Evolutionary conservation across 2,113 vertebrate species (phyloP).

Genomic region (Protobothrops mucrosquamatus): DNA sequence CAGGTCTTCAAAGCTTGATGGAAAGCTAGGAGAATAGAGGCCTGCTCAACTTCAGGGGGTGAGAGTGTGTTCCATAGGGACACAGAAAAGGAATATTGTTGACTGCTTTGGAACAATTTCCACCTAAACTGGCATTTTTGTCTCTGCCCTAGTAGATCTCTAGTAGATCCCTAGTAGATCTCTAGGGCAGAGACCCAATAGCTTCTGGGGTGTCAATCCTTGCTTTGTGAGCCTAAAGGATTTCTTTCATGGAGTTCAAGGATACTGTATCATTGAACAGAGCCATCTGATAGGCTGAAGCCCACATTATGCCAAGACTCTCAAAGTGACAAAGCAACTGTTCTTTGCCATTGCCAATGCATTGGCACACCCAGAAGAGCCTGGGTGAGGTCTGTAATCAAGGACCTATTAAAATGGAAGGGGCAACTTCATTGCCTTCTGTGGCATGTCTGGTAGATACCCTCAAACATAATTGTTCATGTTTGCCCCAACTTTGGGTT

Average conservation of each 20-base stretch:
- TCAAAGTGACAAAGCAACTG: not conserved
- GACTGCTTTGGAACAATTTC: not conserved
- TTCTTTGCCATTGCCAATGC: not conserved
- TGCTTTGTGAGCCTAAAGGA: not conserved
- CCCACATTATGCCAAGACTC: not conserved
- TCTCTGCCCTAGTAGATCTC: not conserved
- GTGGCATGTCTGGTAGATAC: not conserved
- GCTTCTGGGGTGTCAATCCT: not conserved
- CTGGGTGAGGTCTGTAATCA: not conserved
- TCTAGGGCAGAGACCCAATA: not conserved
- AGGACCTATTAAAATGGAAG: not conserved
- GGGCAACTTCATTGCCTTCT: not conserved
- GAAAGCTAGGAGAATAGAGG: not conserved
- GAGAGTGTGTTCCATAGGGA: not conserved
- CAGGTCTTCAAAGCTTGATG: not conserved
- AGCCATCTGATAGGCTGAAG: not conserved
- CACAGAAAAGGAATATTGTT: not conserved
- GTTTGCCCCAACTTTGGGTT: not conserved
- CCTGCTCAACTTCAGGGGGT: not conserved
- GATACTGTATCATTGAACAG: not conserved
- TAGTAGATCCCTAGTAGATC: not conserved
- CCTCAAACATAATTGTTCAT: not conserved
- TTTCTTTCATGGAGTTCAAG: not conserved
- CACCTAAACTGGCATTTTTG: not conserved
- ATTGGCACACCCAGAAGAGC: not conserved